Evolutionary conservation across 2,888 invertebrate species (phyloP), one percentile per base, ranked within the genome.

Genomic region (Seira ritae): DNA sequence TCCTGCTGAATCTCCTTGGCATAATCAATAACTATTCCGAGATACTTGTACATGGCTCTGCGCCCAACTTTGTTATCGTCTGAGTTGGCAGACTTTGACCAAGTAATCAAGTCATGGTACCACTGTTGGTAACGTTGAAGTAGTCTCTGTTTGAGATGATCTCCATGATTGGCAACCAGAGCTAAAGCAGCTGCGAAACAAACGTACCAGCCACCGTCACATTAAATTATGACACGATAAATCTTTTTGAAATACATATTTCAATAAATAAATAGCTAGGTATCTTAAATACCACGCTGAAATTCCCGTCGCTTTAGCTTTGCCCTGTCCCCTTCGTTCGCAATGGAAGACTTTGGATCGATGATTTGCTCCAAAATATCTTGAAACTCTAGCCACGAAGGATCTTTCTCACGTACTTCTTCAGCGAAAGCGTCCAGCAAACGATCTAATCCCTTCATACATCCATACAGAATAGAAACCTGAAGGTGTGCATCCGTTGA

Each of bases 231-330:
- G 50, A 65, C 46, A 19, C 20, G 19, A 55, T 55, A 55, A 55
- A 55, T 6, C 15, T 55, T 1, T 3, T 22, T 50, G 42, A 68
- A 76, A 60, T 55, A 37, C 22, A 65, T 15, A 42, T 42, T 42
- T 8, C 42, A 42, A 42, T 50, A 50, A 24, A 50, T 10, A 31
- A 80, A 19, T 19, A 60, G 15, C 19, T 8, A 72, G 31, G 66
- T 46, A 66, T 8, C 31, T 31, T 31, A 4, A 31, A 15, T 37
- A 87, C 89, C 85, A 75, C 89, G 69, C 73, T 88, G 88, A 84
- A 88, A 89, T 73, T 89, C 89, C 12, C 89, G 62, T 3, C 89
- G 85, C 55, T 87, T 88, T 4, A 89, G 12, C 23, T 86, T 83
- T 6, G 66, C 69, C 24, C 78, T 65, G 10, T 73, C 76, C 2